A percentile compares a stretch with the other conserved stretches of the same genome.
These are phyloP conservation scores for Pleuronectes platessa DNA, from an alignment of 2,113 vertebrate species.

Conservation along the genomic window DNA sequence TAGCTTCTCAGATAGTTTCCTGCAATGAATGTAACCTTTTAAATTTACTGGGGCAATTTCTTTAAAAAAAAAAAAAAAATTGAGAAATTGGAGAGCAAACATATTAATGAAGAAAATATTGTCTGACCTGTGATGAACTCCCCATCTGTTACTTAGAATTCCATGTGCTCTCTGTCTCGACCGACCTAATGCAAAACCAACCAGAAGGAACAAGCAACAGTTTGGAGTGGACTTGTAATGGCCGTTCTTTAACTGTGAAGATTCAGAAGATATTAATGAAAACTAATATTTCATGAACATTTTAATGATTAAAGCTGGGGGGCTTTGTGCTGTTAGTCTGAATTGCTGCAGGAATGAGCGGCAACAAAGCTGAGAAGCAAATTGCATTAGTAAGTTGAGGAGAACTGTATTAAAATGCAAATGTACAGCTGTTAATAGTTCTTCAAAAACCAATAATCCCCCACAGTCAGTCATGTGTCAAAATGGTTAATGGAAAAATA, in stretches of 20 bases:
- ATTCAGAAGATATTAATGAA: conserved; percentile 81
- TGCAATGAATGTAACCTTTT: not conserved
- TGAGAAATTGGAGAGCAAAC: conserved; percentile 3
- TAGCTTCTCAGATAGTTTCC: not conserved
- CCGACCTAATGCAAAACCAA: conserved; percentile 28
- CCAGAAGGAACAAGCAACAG: conserved; percentile 39
- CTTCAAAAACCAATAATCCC: conserved; percentile 99
- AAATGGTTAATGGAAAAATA: conserved; percentile 99
- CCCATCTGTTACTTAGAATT: conserved; percentile 21
- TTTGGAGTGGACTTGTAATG: conserved; percentile 48
- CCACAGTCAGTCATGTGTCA: conserved; percentile 99
- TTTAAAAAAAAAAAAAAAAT: conserved; percentile 5
- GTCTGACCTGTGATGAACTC: not conserved
- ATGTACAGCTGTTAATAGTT: conserved; percentile 99
- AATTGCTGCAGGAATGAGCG: conserved; percentile 90
- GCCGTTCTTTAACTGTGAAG: conserved; percentile 55
- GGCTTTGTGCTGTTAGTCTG: conserved; percentile 81
- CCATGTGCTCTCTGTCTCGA: not conserved
- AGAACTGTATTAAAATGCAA: conserved; percentile 99
- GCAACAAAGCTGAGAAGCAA: conserved; percentile 94
- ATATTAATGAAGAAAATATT: conserved; percentile 23
- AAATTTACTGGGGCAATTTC: not conserved
- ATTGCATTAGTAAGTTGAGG: conserved; percentile 95
- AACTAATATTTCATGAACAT: conserved; percentile 83
- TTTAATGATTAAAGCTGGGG: conserved; percentile 83